phyloP scores from a whole-genome alignment of 2,888 invertebrate species.

The Cephalotes varians region DNA sequence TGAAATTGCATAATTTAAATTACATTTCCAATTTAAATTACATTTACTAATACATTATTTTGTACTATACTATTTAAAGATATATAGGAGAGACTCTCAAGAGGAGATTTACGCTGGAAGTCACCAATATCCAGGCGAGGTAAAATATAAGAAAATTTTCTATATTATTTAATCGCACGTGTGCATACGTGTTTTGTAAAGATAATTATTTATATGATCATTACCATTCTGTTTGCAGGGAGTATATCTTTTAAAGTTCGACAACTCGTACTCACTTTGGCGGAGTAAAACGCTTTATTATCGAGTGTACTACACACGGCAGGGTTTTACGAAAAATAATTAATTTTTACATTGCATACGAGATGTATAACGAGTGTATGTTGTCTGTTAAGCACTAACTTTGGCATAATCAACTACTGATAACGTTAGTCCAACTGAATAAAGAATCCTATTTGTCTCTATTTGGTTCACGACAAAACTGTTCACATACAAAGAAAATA shows the following conservation, averaged over 20 bases:
- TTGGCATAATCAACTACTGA: constrained; percentile 73
- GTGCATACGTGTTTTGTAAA: background rate
- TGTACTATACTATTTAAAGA: constrained; percentile 87
- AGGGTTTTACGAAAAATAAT: constrained; percentile 69
- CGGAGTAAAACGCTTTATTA: constrained; percentile 99
- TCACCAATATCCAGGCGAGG: constrained; percentile 96
- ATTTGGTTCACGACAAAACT: constrained; percentile 64
- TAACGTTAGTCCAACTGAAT: constrained; percentile 80
- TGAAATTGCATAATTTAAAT: background rate
- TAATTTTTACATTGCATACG: constrained; percentile 29
- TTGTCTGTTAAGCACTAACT: constrained; percentile 77
- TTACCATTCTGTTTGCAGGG: constrained; percentile 88
- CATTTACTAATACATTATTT: background rate
- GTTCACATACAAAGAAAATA: constrained; percentile 49
- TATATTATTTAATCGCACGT: background rate
- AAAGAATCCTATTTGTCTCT: constrained; percentile 72
- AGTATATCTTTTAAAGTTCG: constrained; percentile 99
- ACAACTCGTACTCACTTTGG: constrained; percentile 99
- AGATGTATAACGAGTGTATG: constrained; percentile 58
- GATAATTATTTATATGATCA: background rate
- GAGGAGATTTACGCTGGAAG: constrained; percentile 98
- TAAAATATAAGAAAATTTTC: constrained; percentile 56
- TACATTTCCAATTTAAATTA: background rate
- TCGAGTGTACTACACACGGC: constrained; percentile 97
- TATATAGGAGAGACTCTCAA: constrained; percentile 98